Conservation (phyloP, 1,140 invertebrate species). For the Temnothorax curvispinosus region DNA sequence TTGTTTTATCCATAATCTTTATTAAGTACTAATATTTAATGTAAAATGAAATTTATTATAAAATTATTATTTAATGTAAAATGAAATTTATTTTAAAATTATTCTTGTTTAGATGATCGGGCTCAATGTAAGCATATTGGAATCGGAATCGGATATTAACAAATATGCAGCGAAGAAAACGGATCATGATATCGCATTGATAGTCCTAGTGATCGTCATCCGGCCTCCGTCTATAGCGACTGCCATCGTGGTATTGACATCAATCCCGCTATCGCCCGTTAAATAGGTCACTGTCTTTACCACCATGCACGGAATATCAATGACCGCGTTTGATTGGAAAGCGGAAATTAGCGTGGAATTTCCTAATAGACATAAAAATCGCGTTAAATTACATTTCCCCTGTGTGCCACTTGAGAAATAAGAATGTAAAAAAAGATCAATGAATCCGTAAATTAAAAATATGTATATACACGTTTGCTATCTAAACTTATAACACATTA, state of each 20-base stretch:
- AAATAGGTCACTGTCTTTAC: conserved; percentile 79
- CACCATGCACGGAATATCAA: conserved; percentile 63
- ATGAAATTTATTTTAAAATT: conserved; percentile 12
- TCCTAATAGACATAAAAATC: conserved; percentile 12
- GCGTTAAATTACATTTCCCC: not conserved
- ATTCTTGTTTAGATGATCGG: not conserved
- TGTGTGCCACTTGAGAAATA: not conserved
- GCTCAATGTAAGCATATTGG: not conserved
- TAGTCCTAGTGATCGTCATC: conserved; percentile 55
- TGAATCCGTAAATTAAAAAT: not conserved
- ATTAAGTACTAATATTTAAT: not conserved
- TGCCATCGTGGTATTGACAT: conserved; percentile 73
- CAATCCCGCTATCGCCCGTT: conserved; percentile 71
- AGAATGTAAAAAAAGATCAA: not conserved
- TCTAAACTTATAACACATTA: not conserved
- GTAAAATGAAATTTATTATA: conserved; percentile 3
- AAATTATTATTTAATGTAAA: not conserved
- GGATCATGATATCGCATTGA: not conserved
- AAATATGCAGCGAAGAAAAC: not conserved
- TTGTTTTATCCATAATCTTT: not conserved
- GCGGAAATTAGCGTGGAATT: conserved; percentile 43
- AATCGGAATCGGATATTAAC: not conserved
- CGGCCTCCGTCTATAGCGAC: conserved; percentile 52
- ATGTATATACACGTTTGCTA: not conserved
- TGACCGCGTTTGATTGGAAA: conserved; percentile 44